A percentile compares a stretch with the other conserved stretches of the same genome.
Conservation (phyloP, 2,797 vertebrate genomes). For the Synanceia verrucosa region DNA sequence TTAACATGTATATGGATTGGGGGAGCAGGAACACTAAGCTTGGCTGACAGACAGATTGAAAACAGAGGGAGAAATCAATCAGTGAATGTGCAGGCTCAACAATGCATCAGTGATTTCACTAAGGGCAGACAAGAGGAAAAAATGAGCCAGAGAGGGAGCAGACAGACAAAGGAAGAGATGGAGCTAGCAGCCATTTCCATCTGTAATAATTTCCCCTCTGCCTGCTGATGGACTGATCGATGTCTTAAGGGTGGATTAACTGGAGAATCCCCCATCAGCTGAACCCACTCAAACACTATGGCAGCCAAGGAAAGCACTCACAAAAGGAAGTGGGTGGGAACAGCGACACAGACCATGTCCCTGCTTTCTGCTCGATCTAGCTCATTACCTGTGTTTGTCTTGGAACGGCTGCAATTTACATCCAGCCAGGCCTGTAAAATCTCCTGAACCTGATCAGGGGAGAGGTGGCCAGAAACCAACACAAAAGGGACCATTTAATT, state of each 20-base stretch:
- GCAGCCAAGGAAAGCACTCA: conserved; percentile 43
- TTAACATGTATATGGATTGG: conserved; percentile 63
- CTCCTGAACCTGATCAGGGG: conserved; percentile 62
- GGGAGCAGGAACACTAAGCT: conserved; percentile 49
- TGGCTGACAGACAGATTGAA: conserved; percentile 71
- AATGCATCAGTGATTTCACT: conserved; percentile 70
- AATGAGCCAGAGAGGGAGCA: conserved; percentile 33
- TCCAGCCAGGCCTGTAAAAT: conserved; percentile 67
- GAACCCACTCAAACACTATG: conserved; percentile 46
- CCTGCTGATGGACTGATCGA: conserved; percentile 50
- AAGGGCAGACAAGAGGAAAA: conserved; percentile 35
- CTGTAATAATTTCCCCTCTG: conserved; percentile 59
- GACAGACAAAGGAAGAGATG: conserved; percentile 36
- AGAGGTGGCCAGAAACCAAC: conserved; percentile 59
- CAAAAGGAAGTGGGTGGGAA: conserved; percentile 48
- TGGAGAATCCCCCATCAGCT: conserved; percentile 45
- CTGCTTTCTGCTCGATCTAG: conserved; percentile 57
- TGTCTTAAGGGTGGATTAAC: conserved; percentile 64
- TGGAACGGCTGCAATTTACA: conserved; percentile 69
- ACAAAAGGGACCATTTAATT: conserved; percentile 58
- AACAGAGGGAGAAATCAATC: conserved; percentile 75
- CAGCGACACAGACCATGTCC: conserved; percentile 33
- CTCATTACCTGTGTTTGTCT: conserved; percentile 76
- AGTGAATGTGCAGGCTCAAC: conserved; percentile 60
- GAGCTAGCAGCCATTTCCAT: conserved; percentile 49